Percentiles rank a stretch among this genome's conserved stretches.
Evolutionary conservation across 2,888 invertebrate genomes (phyloP).

Genomic region (Brachyptera putata): DNA sequence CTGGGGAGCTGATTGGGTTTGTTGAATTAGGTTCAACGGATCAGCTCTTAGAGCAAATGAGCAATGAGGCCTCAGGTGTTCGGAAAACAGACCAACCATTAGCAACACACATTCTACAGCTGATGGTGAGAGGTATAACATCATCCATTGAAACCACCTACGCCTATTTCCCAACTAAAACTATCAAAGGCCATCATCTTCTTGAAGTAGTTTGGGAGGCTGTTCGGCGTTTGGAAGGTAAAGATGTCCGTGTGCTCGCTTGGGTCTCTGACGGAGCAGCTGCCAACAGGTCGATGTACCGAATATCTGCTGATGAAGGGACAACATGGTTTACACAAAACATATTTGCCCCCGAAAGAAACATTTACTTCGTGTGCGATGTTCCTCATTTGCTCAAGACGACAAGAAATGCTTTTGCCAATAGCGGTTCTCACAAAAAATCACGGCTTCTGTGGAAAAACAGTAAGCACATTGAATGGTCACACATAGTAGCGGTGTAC

Average conservation of each 20-base stretch:
- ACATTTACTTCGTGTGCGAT: too few species aligned
- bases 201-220: slow-evolving; percentile 1
- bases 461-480: background rate
- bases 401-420: background rate
- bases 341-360: too few species aligned
- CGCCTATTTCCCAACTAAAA: background rate
- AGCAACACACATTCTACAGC: background rate
- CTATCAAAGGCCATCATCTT: background rate
- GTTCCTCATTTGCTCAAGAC: background rate
- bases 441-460: background rate
- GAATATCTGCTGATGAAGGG: too few species aligned
- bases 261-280: background rate
- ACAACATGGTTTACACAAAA: too few species aligned
- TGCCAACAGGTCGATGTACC: background rate
- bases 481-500: background rate
- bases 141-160: background rate
- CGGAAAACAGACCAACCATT: background rate
- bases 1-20: slow-evolving; percentile 4
- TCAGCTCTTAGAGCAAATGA: too few species aligned
- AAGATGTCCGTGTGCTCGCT: background rate
- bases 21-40: background rate
- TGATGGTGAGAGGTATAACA: background rate
- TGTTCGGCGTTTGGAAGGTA: background rate
- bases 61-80: too few species aligned
- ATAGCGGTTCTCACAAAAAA: background rate